A percentile compares a stretch with the other conserved stretches of the same genome.
phyloP scores from a whole-genome alignment of 2,113 vertebrate genomes.

The Catagonus wagneri region DNA sequence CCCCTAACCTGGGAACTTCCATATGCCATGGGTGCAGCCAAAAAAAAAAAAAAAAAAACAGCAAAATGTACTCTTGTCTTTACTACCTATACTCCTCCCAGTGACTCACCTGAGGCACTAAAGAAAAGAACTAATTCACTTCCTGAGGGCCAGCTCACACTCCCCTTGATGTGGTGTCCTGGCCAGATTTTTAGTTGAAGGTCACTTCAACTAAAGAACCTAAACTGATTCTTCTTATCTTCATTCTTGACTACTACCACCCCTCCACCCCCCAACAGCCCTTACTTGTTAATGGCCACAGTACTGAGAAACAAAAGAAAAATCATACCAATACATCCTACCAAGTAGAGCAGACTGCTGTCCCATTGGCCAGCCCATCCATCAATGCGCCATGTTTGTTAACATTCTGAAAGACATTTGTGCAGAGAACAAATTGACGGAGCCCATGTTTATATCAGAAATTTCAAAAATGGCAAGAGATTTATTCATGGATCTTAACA shows the following conservation, averaged over 20 bases:
- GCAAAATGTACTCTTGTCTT: slow-evolving; percentile 4
- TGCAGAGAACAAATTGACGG: slow-evolving; percentile 72
- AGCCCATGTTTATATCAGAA: slow-evolving; percentile 77
- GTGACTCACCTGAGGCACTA: slow-evolving; percentile 36
- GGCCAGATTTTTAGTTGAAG: slow-evolving; percentile 24
- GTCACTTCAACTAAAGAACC: neutral
- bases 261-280: neutral
- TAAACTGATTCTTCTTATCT: neutral
- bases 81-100: neutral
- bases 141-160: slow-evolving; percentile 16
- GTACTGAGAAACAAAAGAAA: slow-evolving; percentile 52
- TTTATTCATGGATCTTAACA: slow-evolving; percentile 85
- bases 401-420: slow-evolving; percentile 66
- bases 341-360: neutral
- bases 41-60: no score
- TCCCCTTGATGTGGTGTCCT: neutral
- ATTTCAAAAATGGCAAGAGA: slow-evolving; percentile 78
- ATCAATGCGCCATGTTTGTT: slow-evolving; percentile 71
- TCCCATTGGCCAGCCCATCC: slow-evolving; percentile 32
- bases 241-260: neutral
- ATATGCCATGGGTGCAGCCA: no score
- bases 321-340: neutral
- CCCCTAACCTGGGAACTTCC: no score
- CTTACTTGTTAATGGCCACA: neutral
- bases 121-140: neutral